A percentile compares a stretch with the other conserved stretches of the same genome.
Evolutionary conservation across 2,797 vertebrate species (phyloP).

Genomic region (Petrocephalus schoutedeni): DNA sequence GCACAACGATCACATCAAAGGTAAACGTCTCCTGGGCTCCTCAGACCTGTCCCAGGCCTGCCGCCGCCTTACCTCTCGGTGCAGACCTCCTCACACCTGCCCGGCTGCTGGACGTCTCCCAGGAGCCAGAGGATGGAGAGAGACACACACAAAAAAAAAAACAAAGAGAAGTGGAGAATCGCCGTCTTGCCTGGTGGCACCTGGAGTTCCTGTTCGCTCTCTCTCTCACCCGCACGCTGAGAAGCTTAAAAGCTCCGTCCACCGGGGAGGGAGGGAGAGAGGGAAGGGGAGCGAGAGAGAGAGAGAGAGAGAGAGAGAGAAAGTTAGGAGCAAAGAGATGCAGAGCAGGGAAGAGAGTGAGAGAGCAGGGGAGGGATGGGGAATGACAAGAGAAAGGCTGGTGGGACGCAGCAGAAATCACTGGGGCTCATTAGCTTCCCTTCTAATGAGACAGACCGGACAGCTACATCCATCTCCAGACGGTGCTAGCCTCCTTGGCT

Average conservation of each 20-base stretch:
- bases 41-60: neutral
- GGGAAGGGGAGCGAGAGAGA: neutral
- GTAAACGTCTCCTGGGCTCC: neutral
- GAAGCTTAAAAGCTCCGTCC: neutral
- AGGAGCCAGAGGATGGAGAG: neutral
- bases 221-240: neutral
- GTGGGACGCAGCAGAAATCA: neutral
- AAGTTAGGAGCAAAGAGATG: neutral
- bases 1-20: neutral
- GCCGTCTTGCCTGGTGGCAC: neutral
- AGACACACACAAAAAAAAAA: neutral
- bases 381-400: neutral
- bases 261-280: neutral
- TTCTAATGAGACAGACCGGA: neutral
- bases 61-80: constrained; percentile 3
- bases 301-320: neutral
- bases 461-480: constrained; percentile 5
- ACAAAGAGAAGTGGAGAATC: neutral
- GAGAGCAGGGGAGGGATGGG: neutral
- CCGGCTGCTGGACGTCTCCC: neutral
- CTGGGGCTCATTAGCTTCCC: neutral
- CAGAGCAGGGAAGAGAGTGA: neutral
- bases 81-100: neutral
- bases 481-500: neutral
- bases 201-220: neutral